These are phyloP conservation scores for Myoxocephalus aenaeus DNA, from an alignment of 2,797 vertebrate species.

Conservation along the genomic window DNA sequence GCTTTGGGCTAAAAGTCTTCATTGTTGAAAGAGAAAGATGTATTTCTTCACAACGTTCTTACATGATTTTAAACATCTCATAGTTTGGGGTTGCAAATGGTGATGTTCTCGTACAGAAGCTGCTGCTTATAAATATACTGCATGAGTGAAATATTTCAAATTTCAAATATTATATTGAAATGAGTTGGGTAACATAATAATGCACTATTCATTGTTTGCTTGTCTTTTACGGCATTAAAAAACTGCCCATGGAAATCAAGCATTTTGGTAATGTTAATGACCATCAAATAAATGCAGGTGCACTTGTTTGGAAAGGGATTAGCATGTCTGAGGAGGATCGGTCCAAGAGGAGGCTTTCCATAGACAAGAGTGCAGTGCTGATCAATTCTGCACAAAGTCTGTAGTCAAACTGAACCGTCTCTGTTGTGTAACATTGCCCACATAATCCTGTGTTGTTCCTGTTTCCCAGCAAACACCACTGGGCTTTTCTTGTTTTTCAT, in stretches of 20 bases:
- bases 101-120: background rate
- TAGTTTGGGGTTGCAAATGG: slow-evolving; percentile 1
- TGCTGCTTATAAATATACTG: background rate
- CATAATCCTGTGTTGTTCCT: slow-evolving; percentile 24
- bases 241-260: slow-evolving; percentile 1
- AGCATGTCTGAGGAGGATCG: slow-evolving; percentile 14
- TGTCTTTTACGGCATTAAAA: background rate
- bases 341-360: slow-evolving; percentile 4
- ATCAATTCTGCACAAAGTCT: slow-evolving; percentile 27
- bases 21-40: background rate
- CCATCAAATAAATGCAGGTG: slow-evolving; percentile 6
- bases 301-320: slow-evolving; percentile 16
- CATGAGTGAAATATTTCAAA: background rate
- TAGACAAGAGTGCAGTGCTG: background rate
- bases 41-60: background rate
- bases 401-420: background rate
- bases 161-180: background rate
- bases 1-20: background rate
- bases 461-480: slow-evolving; percentile 29
- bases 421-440: slow-evolving; percentile 26
- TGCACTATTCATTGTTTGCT: slow-evolving; percentile 7
- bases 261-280: slow-evolving; percentile 11
- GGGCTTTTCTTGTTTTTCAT: slow-evolving; percentile 7
- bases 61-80: background rate
- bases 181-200: background rate